Evolutionary conservation across 2,888 invertebrate genomes (phyloP), one percentile per base, ranked within the genome.

Genomic region (Parnassius smintheus): DNA sequence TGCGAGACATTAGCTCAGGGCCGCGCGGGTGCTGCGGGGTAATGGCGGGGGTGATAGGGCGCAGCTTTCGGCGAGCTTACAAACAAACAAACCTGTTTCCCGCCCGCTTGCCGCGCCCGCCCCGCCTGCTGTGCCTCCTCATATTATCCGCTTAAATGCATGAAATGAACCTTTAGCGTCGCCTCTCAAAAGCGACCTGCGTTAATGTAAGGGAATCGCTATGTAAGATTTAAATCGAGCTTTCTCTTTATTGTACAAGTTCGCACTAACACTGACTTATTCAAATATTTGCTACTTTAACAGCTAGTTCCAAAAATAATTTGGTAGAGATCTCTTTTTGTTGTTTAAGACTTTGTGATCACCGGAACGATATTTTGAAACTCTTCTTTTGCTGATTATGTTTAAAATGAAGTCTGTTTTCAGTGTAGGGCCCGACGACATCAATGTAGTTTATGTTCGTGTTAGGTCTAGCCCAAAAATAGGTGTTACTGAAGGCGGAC

Each of bases 81-180:
- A 81, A 82, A 85, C 78, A 86, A 83, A 83, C 76, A 86, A 89
- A 88, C 89, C 86, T 76, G 88, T 88, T 86, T 71, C 73, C 66
- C 67, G 67, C 62, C 71, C 64, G 65, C 67, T 46, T 61, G 7
- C 68, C 57, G 55, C 62, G 68, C 64, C 65, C 68, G 65, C 53
- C 61, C 65, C 71, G 70, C 67, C 66, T 67, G 72, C 73, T 60
- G 56, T 54, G 65, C 65, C 72, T 71, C 71, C 70, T 70, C 66
- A 67, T 66, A 64, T 70, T 73, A 77, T 68, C 72, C 77, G 77
- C 72, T 76, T 75, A 74, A 76, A 65, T 75, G 79, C 75, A 76
- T 72, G 69, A 78, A 77, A 76, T 77, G 73, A 75, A 78, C 75
- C 78, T 76, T 82, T 73, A 69, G 68, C 74, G 62, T 66, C 62